Percentiles rank a stretch among this genome's conserved stretches.
Conservation (phyloP, 1,140 invertebrate genomes). For the Sinella curviseta region DNA sequence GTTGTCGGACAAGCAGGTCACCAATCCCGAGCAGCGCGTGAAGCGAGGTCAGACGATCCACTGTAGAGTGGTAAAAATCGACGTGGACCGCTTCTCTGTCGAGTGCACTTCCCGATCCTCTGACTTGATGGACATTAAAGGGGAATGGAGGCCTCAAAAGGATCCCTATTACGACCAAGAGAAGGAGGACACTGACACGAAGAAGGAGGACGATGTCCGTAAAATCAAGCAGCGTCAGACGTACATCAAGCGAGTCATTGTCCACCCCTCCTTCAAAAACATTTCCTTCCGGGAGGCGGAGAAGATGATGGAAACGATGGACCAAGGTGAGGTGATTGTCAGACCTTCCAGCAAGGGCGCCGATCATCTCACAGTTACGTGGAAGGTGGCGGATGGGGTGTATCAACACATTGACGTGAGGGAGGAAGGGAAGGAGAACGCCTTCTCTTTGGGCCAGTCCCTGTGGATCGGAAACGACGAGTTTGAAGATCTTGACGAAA, state of each 20-base stretch:
- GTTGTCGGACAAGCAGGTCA: constrained; percentile 89
- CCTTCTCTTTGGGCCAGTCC: constrained; percentile 87
- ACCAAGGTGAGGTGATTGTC: constrained; percentile 94
- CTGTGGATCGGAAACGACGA: constrained; percentile 84
- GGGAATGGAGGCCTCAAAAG: constrained; percentile 82
- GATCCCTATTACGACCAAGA: constrained; percentile 93
- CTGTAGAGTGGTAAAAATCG: constrained; percentile 92
- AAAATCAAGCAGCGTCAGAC: constrained; percentile 77
- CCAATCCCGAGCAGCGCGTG: constrained; percentile 90
- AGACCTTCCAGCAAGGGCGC: constrained; percentile 94
- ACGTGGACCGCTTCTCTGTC: constrained; percentile 89
- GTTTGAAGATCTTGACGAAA: constrained; percentile 99
- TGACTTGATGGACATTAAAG: constrained; percentile 86
- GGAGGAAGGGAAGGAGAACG: constrained; percentile 96
- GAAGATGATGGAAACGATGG: constrained; percentile 84
- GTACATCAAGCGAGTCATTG: constrained; percentile 93
- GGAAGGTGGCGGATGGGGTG: constrained; percentile 94
- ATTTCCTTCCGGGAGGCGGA: constrained; percentile 91
- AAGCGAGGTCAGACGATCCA: constrained; percentile 83
- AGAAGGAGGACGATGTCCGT: constrained; percentile 74
- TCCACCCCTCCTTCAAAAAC: constrained; percentile 97
- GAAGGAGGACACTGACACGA: constrained; percentile 74
- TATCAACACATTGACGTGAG: constrained; percentile 94
- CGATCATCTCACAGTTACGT: constrained; percentile 95
- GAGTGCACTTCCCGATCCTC: constrained; percentile 92